Percentiles rank a stretch among this genome's conserved stretches.
Conservation (phyloP, 2,888 invertebrate species). For the Microctonus aethiopoides region DNA sequence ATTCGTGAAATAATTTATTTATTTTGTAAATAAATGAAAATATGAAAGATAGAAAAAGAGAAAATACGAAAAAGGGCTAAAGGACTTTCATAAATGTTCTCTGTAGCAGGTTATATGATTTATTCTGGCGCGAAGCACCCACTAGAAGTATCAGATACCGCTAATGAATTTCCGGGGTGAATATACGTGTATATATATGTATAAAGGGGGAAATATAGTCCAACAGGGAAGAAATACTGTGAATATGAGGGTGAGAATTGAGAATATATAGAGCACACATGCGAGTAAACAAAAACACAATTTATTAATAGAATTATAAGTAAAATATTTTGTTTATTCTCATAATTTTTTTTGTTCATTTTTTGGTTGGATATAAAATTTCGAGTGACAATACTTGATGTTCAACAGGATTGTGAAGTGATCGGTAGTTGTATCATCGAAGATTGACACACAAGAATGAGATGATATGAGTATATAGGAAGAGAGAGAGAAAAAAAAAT, state of each 20-base stretch:
- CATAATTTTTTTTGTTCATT: not conserved
- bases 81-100: conserved; percentile 32
- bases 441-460: conserved; percentile 35
- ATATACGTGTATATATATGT: not conserved
- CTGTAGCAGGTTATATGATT: conserved; percentile 51
- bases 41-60: not conserved
- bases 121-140: conserved; percentile 62
- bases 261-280: not conserved
- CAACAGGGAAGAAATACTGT: conserved; percentile 22
- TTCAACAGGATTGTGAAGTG: conserved; percentile 21
- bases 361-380: not conserved
- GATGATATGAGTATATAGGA: conserved; percentile 43
- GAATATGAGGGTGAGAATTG: conserved; percentile 30
- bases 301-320: conserved; percentile 1
- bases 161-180: conserved; percentile 56
- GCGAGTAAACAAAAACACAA: not conserved
- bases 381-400: conserved; percentile 4
- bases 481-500: not conserved
- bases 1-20: conserved; percentile 11
- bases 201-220: conserved; percentile 21
- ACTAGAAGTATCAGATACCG: conserved; percentile 65
- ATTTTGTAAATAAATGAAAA: not conserved
- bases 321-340: not conserved
- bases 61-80: conserved; percentile 30
- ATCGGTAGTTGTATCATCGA: conserved; percentile 20